These are phyloP conservation scores for Cydia fagiglandana DNA, from an alignment of 1,140 invertebrate species.

Conservation along the genomic window DNA sequence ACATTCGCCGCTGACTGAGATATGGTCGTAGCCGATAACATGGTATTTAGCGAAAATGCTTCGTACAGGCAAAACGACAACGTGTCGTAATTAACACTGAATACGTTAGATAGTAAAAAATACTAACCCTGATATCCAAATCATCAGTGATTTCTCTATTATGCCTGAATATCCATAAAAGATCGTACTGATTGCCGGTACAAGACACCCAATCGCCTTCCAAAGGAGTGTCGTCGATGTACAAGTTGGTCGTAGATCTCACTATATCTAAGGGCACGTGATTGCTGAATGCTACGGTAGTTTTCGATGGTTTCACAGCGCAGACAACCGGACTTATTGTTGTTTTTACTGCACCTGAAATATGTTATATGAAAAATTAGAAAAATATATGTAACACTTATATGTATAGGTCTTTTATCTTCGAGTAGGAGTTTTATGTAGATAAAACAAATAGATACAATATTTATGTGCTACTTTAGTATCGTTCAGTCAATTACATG, in stretches of 20 bases:
- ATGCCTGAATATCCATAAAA: constrained; percentile 63
- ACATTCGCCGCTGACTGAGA: neutral
- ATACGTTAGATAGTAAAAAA: neutral
- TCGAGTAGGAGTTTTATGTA: no score
- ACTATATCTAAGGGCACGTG: constrained; percentile 64
- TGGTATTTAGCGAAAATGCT: no score
- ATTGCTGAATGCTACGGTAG: constrained; percentile 72
- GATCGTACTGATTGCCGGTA: constrained; percentile 57
- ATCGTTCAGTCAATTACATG: no score
- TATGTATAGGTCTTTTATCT: no score
- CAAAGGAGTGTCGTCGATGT: constrained; percentile 46
- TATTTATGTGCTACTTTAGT: no score
- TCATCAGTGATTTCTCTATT: constrained; percentile 43
- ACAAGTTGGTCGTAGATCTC: constrained; percentile 43
- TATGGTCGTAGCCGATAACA: no score
- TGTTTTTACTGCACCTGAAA: constrained; percentile 68
- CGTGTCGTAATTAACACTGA: no score
- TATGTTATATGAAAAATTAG: neutral
- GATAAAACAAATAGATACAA: no score
- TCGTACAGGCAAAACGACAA: no score
- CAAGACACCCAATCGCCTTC: constrained; percentile 60
- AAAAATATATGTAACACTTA: no score
- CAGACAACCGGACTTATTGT: constrained; percentile 69
- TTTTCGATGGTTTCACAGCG: constrained; percentile 63
- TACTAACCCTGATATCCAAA: constrained; percentile 56